Evolutionary conservation across 2,888 invertebrate species (phyloP).

Genomic region (Coecobrya sp.): DNA sequence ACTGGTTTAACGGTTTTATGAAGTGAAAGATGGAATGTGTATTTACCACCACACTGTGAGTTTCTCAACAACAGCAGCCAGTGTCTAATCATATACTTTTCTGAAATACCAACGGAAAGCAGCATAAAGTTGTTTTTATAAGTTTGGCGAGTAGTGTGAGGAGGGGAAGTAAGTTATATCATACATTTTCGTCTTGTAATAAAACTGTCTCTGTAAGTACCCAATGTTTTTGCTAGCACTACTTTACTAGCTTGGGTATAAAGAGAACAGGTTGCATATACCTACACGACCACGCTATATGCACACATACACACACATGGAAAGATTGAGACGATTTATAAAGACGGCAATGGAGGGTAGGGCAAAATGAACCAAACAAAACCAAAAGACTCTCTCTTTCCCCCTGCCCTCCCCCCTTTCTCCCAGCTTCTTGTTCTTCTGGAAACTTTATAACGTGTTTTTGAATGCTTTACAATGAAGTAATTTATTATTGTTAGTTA

Average conservation of each 20-base stretch:
- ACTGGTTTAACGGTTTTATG: constrained; percentile 53
- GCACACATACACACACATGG: background rate
- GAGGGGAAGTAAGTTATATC: constrained; percentile 68
- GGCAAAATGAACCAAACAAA: constrained; percentile 39
- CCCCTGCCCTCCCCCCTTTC: too few relatives aligned
- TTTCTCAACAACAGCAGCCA: constrained; percentile 19
- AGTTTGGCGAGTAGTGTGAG: constrained; percentile 60
- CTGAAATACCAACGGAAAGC: background rate
- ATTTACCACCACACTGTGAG: constrained; percentile 52
- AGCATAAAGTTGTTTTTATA: constrained; percentile 47
- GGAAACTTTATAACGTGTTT: constrained; percentile 62
- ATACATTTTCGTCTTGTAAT: constrained; percentile 67
- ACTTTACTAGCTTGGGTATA: constrained; percentile 11
- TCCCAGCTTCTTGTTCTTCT: constrained; percentile 12
- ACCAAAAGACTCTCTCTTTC: constrained; percentile 11
- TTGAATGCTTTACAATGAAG: constrained; percentile 66
- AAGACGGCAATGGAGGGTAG: constrained; percentile 18
- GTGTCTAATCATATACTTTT: constrained; percentile 32
- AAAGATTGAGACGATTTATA: constrained; percentile 50
- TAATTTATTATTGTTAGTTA: constrained; percentile 68
- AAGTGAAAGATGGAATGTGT: constrained; percentile 59
- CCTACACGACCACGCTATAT: too few relatives aligned
- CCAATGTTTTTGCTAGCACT: constrained; percentile 7
- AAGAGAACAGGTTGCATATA: constrained; percentile 34
- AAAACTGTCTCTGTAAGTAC: constrained; percentile 67